Conservation (phyloP, 2,888 invertebrate species). For the Callinectes sapidus region DNA sequence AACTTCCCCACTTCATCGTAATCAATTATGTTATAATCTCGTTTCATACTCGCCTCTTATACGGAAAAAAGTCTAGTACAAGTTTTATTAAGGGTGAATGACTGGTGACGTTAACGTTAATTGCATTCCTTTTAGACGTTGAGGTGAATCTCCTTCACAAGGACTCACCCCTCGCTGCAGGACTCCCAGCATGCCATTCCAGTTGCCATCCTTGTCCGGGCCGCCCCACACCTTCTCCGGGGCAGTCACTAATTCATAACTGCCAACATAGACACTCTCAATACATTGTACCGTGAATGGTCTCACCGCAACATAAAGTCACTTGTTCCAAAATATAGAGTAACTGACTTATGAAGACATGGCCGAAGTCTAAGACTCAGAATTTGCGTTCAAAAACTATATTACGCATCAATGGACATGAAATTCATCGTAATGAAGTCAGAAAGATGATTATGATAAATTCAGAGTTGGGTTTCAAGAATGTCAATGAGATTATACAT, state of each 20-base stretch:
- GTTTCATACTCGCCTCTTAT: not conserved
- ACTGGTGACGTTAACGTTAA: not conserved
- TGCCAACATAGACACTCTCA: not conserved
- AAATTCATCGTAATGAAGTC: no score
- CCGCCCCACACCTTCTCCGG: slow-evolving; percentile 49
- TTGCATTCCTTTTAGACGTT: not conserved
- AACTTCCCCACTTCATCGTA: not conserved
- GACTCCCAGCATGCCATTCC: slow-evolving; percentile 51
- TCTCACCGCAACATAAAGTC: not conserved
- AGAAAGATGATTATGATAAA: no score
- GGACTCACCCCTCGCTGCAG: slow-evolving; percentile 44
- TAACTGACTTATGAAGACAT: no score
- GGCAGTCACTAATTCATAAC: slow-evolving; percentile 36
- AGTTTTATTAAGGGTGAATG: not conserved
- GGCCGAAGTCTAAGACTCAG: no score
- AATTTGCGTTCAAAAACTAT: no score
- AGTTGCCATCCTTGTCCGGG: slow-evolving; percentile 42
- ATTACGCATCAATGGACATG: no score
- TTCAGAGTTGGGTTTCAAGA: no score
- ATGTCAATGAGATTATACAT: no score
- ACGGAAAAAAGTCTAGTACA: not conserved
- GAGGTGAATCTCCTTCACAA: not conserved
- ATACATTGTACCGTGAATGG: not conserved
- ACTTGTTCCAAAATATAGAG: not conserved
- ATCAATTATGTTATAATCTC: not conserved